Percentiles rank a stretch among this genome's conserved stretches.
Evolutionary conservation across 2,113 vertebrate species (phyloP).

Genomic region (Lasiurus cinereus): DNA sequence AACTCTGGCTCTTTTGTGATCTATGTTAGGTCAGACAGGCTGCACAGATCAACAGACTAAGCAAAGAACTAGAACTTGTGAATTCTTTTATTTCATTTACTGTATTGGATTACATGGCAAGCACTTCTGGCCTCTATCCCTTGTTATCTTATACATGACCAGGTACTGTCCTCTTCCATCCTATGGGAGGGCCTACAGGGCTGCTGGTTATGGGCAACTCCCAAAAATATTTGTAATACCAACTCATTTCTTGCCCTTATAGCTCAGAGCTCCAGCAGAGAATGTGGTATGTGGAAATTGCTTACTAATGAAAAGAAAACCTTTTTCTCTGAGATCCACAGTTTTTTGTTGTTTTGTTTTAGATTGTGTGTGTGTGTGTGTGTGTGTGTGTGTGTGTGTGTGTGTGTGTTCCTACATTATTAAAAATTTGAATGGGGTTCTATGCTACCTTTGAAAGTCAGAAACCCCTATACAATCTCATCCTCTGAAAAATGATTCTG

Average conservation of each 20-base stretch:
- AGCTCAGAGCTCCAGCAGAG: conserved; percentile 28
- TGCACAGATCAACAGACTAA: conserved; percentile 57
- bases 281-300: not conserved
- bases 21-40: conserved; percentile 66
- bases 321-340: not conserved
- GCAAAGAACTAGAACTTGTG: conserved; percentile 48
- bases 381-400: not conserved
- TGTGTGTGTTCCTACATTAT: not conserved
- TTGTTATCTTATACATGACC: conserved; percentile 51
- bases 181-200: not conserved
- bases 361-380: not conserved
- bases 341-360: not conserved
- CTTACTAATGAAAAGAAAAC: not conserved
- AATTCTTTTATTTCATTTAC: conserved; percentile 66
- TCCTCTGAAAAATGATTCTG: not conserved
- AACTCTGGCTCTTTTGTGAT: conserved; percentile 60
- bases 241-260: not conserved
- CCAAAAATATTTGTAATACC: not conserved
- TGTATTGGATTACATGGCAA: conserved; percentile 47
- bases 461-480: not conserved
- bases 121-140: conserved; percentile 33
- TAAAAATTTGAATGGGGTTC: conserved; percentile 20
- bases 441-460: not conserved
- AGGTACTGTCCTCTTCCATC: conserved; percentile 46
- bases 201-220: conserved; percentile 5